These are phyloP conservation scores for Dendroctonus valens DNA, from an alignment of 1,140 invertebrate genomes.

Conservation along the genomic window DNA sequence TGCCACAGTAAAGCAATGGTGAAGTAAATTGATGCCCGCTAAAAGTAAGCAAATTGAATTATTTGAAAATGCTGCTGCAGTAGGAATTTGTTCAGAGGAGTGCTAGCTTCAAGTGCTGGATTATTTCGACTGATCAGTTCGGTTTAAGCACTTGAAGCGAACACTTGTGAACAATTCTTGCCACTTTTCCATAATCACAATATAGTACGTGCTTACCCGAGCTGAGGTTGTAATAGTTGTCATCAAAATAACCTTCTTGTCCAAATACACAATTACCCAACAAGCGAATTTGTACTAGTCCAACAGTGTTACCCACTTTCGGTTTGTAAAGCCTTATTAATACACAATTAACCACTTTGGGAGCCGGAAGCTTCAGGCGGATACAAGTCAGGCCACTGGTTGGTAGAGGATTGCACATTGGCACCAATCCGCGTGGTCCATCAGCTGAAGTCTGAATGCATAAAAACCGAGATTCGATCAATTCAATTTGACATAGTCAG, in stretches of 20 bases:
- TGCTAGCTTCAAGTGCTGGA: too few relatives aligned
- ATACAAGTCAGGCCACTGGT: constrained; percentile 86
- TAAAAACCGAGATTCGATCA: constrained; percentile 6
- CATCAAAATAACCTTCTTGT: constrained; percentile 45
- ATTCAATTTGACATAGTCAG: neutral
- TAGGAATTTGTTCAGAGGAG: too few relatives aligned
- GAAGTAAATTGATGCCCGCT: constrained; percentile 54
- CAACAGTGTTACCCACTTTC: constrained; percentile 82
- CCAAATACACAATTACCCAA: constrained; percentile 78
- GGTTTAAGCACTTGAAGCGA: too few relatives aligned
- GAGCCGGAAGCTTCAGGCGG: constrained; percentile 73
- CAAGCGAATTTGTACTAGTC: constrained; percentile 82
- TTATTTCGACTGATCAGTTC: too few relatives aligned
- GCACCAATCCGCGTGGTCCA: constrained; percentile 57
- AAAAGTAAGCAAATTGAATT: too few relatives aligned
- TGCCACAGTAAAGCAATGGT: constrained; percentile 64
- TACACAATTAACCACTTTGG: constrained; percentile 73
- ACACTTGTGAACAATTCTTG: too few relatives aligned
- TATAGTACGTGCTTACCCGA: constrained; percentile 22
- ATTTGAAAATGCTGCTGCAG: too few relatives aligned
- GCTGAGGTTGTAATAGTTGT: constrained; percentile 46
- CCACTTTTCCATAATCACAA: neutral
- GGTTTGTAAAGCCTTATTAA: constrained; percentile 75
- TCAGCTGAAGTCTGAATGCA: constrained; percentile 55
- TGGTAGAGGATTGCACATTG: constrained; percentile 69